These are phyloP conservation scores for Platygyra sinensis DNA, from an alignment of 64 coral and sea anemone genomes.

Conservation along the genomic window DNA sequence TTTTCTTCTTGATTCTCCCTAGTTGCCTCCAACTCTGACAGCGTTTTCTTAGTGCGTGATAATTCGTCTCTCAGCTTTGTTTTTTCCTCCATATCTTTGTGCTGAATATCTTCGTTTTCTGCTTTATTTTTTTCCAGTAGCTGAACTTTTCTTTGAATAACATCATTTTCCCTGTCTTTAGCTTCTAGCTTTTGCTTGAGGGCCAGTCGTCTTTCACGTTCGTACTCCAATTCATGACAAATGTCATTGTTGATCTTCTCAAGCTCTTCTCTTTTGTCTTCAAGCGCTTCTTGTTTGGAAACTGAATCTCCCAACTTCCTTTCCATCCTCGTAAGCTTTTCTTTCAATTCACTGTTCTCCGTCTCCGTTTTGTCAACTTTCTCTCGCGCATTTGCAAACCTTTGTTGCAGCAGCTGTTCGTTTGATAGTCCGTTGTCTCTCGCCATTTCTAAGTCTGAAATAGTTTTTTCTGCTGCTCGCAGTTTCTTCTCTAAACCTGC, in stretches of 20 bases:
- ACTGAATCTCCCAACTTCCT: conserved; percentile 55
- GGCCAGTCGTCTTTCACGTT: conserved; percentile 62
- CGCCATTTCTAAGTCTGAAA: conserved; percentile 64
- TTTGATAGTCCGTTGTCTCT: conserved; percentile 62
- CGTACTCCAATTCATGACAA: conserved; percentile 65
- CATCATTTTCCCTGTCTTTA: conserved; percentile 74
- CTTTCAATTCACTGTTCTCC: conserved; percentile 52
- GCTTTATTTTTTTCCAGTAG: conserved; percentile 54
- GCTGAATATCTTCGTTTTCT: conserved; percentile 69
- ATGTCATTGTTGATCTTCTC: conserved; percentile 71
- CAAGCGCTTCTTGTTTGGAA: conserved; percentile 54
- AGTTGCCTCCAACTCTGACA: conserved; percentile 69
- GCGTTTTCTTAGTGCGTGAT: conserved; percentile 58
- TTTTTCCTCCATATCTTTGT: conserved; percentile 68
- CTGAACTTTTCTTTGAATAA: conserved; percentile 64
- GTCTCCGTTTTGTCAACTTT: conserved; percentile 58
- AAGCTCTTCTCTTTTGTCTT: conserved; percentile 58
- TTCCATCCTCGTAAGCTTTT: conserved; percentile 54
- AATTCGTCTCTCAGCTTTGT: conserved; percentile 76
- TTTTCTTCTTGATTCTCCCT: conserved; percentile 75
- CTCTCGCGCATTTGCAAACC: conserved; percentile 58
- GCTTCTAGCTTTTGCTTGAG: conserved; percentile 69
- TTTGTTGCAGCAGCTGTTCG: conserved; percentile 74
- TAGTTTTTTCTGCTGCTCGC: conserved; percentile 34
- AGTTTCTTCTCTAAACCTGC: conserved; percentile 62